A percentile compares a stretch with the other conserved stretches of the same genome.
Conservation (phyloP, 2,888 invertebrate species). For the Stenurella melanura region DNA sequence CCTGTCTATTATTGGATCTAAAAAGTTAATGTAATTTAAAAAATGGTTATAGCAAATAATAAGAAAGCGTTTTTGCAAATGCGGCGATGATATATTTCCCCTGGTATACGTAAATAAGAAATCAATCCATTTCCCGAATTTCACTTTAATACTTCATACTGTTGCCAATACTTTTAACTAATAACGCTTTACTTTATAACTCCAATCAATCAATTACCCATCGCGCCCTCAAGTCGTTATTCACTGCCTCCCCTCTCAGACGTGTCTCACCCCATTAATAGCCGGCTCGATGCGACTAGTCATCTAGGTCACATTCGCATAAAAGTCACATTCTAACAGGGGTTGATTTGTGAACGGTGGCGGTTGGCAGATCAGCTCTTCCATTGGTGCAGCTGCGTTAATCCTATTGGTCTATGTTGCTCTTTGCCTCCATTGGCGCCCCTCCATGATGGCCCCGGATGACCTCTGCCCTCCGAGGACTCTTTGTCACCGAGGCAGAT, state of each 20-base stretch:
- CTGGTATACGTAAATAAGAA: not conserved
- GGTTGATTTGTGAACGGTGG: slow-evolving; percentile 65
- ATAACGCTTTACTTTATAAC: slow-evolving; percentile 22
- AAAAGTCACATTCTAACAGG: slow-evolving; percentile 58
- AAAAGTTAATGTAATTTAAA: not conserved
- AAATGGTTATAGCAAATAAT: too few relatives aligned
- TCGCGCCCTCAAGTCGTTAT: not conserved
- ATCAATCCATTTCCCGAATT: slow-evolving; percentile 13
- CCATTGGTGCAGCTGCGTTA: slow-evolving; percentile 67
- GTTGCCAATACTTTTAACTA: slow-evolving; percentile 13
- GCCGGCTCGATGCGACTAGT: slow-evolving; percentile 1
- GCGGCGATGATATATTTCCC: not conserved
- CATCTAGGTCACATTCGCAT: slow-evolving; percentile 21
- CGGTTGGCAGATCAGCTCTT: slow-evolving; percentile 65
- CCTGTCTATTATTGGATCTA: too few relatives aligned
- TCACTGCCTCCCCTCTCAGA: not conserved
- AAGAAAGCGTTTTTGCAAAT: not conserved
- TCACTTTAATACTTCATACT: not conserved
- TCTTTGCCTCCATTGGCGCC: slow-evolving; percentile 59
- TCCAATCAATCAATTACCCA: slow-evolving; percentile 12
- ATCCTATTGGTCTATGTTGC: slow-evolving; percentile 63
- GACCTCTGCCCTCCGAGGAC: slow-evolving; percentile 59
- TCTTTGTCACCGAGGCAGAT: slow-evolving; percentile 46
- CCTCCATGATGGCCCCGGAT: slow-evolving; percentile 53
- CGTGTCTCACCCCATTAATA: not conserved